Conservation (phyloP, 2,888 invertebrate genomes). For the Nemurella pictetii region DNA sequence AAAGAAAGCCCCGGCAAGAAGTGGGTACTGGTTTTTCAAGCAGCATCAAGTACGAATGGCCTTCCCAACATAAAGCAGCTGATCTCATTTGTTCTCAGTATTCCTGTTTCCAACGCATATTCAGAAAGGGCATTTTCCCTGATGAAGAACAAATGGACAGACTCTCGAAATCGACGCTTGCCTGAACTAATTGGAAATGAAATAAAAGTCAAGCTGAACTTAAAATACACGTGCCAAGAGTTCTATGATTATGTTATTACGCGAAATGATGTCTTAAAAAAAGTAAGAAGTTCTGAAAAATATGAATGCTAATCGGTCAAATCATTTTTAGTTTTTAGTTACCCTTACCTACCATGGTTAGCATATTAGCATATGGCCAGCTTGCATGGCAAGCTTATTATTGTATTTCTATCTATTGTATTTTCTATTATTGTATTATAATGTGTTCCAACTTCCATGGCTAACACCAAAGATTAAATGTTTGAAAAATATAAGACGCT, state of each 20-base stretch:
- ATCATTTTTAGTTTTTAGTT: too few species aligned
- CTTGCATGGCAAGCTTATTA: too few species aligned
- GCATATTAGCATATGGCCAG: too few species aligned
- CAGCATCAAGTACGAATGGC: constrained; percentile 6
- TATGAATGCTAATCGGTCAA: too few species aligned
- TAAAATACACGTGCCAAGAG: constrained; percentile 11
- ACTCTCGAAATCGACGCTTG: constrained; percentile 4
- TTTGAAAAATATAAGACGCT: too few species aligned
- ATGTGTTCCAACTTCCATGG: too few species aligned
- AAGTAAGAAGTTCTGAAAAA: too few species aligned
- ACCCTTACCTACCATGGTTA: too few species aligned
- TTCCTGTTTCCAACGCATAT: background rate
- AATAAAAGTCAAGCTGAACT: background rate
- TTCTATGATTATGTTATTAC: background rate
- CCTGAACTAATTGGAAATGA: background rate
- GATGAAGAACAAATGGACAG: constrained; percentile 9
- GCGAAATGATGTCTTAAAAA: too few species aligned
- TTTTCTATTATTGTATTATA: too few species aligned
- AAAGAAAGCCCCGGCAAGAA: background rate
- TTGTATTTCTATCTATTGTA: too few species aligned
- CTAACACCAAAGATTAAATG: too few species aligned
- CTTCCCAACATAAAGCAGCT: background rate
- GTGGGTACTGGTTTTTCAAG: constrained; percentile 6
- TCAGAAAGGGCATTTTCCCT: background rate
- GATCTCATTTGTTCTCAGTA: constrained; percentile 8